Evolutionary conservation across 2,113 vertebrate genomes (phyloP), one percentile per base, ranked within the genome.

Genomic region (Theristicus caerulescens): DNA sequence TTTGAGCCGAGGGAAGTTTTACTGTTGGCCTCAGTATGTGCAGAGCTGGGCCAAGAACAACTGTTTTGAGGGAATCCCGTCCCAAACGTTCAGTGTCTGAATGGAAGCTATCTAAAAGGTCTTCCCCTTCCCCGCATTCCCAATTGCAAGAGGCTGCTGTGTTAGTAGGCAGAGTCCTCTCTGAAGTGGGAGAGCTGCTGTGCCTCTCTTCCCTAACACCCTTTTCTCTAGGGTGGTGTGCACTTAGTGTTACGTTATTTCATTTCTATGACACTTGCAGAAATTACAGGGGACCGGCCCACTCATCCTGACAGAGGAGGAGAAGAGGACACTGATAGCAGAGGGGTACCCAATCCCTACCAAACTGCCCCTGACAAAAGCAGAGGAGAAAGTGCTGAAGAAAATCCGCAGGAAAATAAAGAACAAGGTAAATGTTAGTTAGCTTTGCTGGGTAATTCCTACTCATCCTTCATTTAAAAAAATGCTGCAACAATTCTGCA

Each of bases 391-490:
- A 81, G 99, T 99, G 16, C 97, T 99, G 80, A 99, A 99, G 98
- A 99, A 99, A 98, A 99, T 99, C 90, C 99, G 99, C 90, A 98
- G 99, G 96, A 99, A 99, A 97, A 99, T 99, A 96, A 99, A 99
- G 94, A 99, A 99, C 86, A 99, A 99, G 98, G 99, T 99, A 88
- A 95, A 80, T 11, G 6, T 38, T 86, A 46, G 20, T 25, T 32
- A n/a, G 22, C n/a, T 64, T 88, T 85, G 34, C 55, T 90, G 67
- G 20, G 15, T 72, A 59, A 24, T 21, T 82, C 61, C 34, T 80
- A 4, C 27, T 79, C 29, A 27, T 54, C 27, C 16, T 88, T 88
- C 2, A 6, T 72, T 80, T 62, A 4, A 40, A 88, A 78, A 69
- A 77, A 40, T 12, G 38, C 66, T 72, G 29, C 52, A 32, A 21